A percentile compares a stretch with the other conserved stretches of the same genome.
phyloP scores from a whole-genome alignment of 1,140 invertebrate species.

The Drosophila ficusphila region DNA sequence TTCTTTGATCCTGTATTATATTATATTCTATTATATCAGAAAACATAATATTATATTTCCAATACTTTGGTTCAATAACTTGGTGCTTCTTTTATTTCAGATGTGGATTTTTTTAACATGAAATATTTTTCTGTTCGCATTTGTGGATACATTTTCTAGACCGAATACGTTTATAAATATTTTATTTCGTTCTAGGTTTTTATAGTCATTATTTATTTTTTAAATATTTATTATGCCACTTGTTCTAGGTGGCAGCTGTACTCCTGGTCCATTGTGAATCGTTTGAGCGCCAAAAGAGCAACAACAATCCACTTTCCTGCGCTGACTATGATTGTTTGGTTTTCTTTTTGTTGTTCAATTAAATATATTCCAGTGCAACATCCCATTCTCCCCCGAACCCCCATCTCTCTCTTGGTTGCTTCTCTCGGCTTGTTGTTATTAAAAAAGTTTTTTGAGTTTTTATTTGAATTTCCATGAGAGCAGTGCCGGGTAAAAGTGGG shows the following conservation, averaged over 20 bases:
- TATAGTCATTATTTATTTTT: constrained; percentile 22
- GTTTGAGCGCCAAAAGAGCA: constrained; percentile 61
- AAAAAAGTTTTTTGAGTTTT: constrained; percentile 60
- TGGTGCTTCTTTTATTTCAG: no score
- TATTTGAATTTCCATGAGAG: constrained; percentile 45
- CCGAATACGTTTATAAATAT: neutral
- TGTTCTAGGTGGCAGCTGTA: constrained; percentile 42
- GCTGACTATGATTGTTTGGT: constrained; percentile 46
- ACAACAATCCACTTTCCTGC: constrained; percentile 43
- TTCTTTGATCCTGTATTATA: no score
- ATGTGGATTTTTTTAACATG: no score
- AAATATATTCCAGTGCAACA: constrained; percentile 43
- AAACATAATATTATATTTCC: no score
- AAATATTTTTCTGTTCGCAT: neutral
- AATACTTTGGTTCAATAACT: no score
- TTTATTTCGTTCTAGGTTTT: neutral
- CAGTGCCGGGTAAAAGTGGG: constrained; percentile 14
- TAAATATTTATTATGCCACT: constrained; percentile 31
- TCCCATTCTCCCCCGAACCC: neutral
- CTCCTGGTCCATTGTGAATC: constrained; percentile 60
- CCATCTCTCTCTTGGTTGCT: neutral
- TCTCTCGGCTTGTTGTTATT: constrained; percentile 30
- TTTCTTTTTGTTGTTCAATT: constrained; percentile 74
- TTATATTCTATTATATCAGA: no score
- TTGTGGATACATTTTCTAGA: neutral